Evolutionary conservation across 2,113 vertebrate species (phyloP).

Genomic region (Rhadina sibilatrix): DNA sequence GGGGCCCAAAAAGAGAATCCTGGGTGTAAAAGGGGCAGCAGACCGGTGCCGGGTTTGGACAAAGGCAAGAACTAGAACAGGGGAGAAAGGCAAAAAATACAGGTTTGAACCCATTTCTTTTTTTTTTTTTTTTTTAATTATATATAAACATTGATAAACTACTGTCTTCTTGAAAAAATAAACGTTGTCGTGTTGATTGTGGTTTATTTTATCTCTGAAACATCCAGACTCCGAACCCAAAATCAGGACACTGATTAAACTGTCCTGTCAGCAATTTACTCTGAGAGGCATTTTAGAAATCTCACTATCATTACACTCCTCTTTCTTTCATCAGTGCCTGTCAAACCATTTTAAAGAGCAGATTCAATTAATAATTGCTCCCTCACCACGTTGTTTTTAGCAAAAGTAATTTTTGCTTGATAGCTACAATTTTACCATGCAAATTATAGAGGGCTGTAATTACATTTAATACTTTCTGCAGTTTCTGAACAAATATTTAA

Average conservation of each 20-base stretch:
- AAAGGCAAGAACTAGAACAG: constrained; percentile 77
- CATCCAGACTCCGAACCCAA: background rate
- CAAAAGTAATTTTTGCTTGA: constrained; percentile 36
- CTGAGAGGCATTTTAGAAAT: background rate
- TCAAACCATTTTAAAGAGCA: constrained; percentile 35
- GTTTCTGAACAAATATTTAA: constrained; percentile 52
- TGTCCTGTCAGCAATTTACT: background rate
- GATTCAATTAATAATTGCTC: constrained; percentile 49
- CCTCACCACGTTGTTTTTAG: constrained; percentile 34
- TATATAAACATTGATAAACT: background rate
- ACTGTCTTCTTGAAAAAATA: background rate
- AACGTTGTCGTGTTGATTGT: background rate
- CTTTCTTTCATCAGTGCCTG: constrained; percentile 20
- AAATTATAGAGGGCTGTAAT: background rate
- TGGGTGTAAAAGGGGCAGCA: constrained; percentile 81
- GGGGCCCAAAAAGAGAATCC: constrained; percentile 85
- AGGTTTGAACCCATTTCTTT: background rate
- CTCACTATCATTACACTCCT: background rate
- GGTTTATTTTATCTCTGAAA: background rate
- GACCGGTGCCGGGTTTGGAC: constrained; percentile 70
- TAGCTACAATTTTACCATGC: constrained; percentile 27
- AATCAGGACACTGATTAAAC: background rate
- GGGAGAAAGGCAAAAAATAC: background rate
- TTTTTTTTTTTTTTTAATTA: too few relatives aligned
- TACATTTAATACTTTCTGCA: constrained; percentile 12